A percentile compares a stretch with the other conserved stretches of the same genome.
phyloP scores from a whole-genome alignment of 2,888 invertebrate species.

The Panzeria rudis region DNA sequence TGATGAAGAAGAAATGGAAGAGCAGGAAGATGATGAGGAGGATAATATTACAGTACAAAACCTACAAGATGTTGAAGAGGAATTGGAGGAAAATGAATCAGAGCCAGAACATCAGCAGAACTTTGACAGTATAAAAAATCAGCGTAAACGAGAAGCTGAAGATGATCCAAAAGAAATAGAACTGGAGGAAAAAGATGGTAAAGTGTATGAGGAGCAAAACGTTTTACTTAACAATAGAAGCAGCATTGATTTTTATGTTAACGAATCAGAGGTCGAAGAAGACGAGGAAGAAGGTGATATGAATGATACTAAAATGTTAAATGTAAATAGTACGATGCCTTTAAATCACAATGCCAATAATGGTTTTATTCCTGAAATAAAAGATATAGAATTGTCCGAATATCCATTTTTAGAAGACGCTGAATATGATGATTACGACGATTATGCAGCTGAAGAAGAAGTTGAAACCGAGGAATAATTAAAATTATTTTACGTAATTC shows the following conservation, averaged over 20 bases:
- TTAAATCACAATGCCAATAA: constrained; percentile 30
- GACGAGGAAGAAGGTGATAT: constrained; percentile 27
- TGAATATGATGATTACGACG: constrained; percentile 69
- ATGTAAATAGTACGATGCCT: background rate
- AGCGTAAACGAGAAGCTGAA: background rate
- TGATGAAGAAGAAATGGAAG: constrained; percentile 60
- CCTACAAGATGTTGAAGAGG: constrained; percentile 23
- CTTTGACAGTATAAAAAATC: constrained; percentile 1
- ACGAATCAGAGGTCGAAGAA: constrained; percentile 44
- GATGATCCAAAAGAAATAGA: constrained; percentile 17
- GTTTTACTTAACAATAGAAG: background rate
- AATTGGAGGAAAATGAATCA: constrained; percentile 59
- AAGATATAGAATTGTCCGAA: constrained; percentile 63
- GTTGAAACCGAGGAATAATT: constrained; percentile 76
- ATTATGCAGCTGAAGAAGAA: constrained; percentile 77
- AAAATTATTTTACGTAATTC: background rate
- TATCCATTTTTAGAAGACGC: constrained; percentile 66
- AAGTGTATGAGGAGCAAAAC: background rate
- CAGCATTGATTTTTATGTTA: background rate
- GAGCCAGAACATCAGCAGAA: constrained; percentile 70
- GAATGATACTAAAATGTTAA: constrained; percentile 19
- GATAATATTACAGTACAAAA: constrained; percentile 20
- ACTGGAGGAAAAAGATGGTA: constrained; percentile 9
- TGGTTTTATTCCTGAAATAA: constrained; percentile 39
- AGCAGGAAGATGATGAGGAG: constrained; percentile 46